Conservation (phyloP, 2,888 invertebrate genomes). For the Pteria penguin region DNA sequence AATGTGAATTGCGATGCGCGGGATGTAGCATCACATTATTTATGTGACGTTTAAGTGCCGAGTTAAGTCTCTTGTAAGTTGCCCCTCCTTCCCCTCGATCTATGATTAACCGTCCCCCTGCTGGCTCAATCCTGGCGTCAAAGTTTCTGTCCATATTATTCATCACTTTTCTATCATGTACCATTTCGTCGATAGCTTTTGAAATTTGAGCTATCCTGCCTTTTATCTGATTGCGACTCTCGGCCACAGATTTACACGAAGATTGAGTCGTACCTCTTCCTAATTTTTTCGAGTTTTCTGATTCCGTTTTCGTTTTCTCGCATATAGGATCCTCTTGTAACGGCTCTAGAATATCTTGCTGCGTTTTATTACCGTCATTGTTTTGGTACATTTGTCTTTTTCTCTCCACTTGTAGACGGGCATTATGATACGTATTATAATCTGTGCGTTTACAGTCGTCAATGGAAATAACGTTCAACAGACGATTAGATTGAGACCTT, state of each 20-base stretch:
- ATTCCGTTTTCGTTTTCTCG: not conserved
- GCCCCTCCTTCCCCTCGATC: constrained; percentile 55
- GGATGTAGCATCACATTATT: constrained; percentile 39
- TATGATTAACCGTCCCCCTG: constrained; percentile 52
- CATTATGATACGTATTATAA: constrained; percentile 1
- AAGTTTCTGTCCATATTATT: constrained; percentile 58
- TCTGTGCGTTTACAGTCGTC: constrained; percentile 66
- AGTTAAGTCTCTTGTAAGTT: constrained; percentile 57
- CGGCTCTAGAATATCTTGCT: not conserved
- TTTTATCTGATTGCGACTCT: constrained; percentile 40
- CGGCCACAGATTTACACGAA: constrained; percentile 31
- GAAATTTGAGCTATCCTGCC: constrained; percentile 50
- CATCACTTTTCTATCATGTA: constrained; percentile 62
- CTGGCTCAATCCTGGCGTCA: constrained; percentile 47
- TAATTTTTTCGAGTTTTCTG: constrained; percentile 1
- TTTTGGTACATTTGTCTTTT: not conserved
- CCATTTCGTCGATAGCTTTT: constrained; percentile 62
- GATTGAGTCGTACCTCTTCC: constrained; percentile 43
- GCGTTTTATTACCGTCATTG: not conserved
- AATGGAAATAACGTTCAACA: constrained; percentile 68
- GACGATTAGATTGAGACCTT: constrained; percentile 63
- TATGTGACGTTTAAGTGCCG: constrained; percentile 57
- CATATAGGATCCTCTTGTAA: not conserved
- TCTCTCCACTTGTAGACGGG: constrained; percentile 18
- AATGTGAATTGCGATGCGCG: constrained; percentile 13